phyloP scores from a whole-genome alignment of 2,797 vertebrate species.

The Hypotaenidia philippensis region DNA sequence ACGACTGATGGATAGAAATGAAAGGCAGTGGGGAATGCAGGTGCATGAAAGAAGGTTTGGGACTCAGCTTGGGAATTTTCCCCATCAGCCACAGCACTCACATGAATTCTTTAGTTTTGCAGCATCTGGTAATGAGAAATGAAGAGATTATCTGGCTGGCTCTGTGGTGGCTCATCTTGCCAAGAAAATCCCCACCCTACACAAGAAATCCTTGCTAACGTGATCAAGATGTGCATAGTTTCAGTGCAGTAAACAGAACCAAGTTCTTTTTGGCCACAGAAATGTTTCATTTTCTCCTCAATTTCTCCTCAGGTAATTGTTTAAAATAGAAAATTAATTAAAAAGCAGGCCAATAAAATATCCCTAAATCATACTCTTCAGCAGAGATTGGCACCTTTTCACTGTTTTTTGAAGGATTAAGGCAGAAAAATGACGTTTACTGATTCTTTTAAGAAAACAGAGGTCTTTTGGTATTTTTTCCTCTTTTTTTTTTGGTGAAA shows the following conservation, averaged over 20 bases:
- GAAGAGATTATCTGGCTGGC: constrained; percentile 57
- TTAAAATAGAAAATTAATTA: constrained; percentile 10
- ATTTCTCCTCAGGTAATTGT: neutral
- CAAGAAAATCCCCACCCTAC: constrained; percentile 55
- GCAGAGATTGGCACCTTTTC: neutral
- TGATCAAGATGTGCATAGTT: constrained; percentile 42
- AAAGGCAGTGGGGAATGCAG: neutral
- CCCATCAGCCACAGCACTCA: neutral
- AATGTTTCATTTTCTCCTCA: neutral
- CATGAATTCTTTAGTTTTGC: constrained; percentile 13
- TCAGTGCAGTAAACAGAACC: constrained; percentile 16
- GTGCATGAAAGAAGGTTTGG: neutral
- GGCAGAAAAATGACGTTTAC: neutral
- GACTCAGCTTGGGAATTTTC: neutral
- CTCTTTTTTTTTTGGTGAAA: neutral
- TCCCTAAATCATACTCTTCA: neutral
- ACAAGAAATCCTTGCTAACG: constrained; percentile 13
- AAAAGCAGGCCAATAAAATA: neutral
- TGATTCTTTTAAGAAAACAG: neutral
- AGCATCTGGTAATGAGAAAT: constrained; percentile 69
- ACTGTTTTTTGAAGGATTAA: neutral
- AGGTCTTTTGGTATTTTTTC: neutral
- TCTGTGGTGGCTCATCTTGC: constrained; percentile 21
- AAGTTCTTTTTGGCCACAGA: neutral
- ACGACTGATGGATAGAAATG: neutral